Percentiles rank a stretch among this genome's conserved stretches.
phyloP scores from a whole-genome alignment of 2,113 vertebrate genomes.

The Entosphenus tridentatus region DNA sequence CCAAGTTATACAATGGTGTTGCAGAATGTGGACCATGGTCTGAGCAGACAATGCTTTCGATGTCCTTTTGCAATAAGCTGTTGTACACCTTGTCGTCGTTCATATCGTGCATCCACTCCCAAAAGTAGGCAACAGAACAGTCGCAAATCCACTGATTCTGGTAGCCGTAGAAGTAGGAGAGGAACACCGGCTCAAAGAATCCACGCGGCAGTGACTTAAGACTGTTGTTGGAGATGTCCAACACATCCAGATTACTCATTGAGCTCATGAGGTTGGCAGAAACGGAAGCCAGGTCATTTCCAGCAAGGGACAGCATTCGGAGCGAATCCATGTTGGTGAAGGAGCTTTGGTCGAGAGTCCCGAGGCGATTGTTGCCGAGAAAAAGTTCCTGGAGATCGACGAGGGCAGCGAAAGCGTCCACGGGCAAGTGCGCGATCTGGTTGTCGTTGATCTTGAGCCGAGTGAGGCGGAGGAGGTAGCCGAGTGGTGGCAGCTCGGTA shows the following conservation, averaged over 20 bases:
- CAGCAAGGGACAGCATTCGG: neutral
- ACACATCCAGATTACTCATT: neutral
- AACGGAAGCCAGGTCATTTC: neutral
- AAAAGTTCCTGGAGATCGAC: neutral
- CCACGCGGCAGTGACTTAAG: neutral
- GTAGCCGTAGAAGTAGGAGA: neutral
- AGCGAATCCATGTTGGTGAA: neutral
- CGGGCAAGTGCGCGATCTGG: neutral
- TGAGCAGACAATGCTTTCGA: no score
- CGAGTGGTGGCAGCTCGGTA: neutral
- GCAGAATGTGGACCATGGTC: no score
- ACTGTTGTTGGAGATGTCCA: constrained; percentile 4
- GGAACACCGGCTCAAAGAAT: neutral
- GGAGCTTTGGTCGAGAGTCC: neutral
- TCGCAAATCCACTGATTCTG: neutral
- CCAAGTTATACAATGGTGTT: no score
- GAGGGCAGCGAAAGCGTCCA: neutral
- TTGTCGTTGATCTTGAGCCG: constrained; percentile 3
- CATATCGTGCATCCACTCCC: neutral
- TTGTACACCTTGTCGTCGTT: no score
- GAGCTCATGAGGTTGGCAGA: neutral
- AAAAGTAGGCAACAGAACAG: neutral
- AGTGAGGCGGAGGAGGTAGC: neutral
- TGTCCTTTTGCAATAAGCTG: no score
- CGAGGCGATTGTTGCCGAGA: neutral